Conservation (phyloP, 2,888 invertebrate genomes). For the Thelaira solivaga region DNA sequence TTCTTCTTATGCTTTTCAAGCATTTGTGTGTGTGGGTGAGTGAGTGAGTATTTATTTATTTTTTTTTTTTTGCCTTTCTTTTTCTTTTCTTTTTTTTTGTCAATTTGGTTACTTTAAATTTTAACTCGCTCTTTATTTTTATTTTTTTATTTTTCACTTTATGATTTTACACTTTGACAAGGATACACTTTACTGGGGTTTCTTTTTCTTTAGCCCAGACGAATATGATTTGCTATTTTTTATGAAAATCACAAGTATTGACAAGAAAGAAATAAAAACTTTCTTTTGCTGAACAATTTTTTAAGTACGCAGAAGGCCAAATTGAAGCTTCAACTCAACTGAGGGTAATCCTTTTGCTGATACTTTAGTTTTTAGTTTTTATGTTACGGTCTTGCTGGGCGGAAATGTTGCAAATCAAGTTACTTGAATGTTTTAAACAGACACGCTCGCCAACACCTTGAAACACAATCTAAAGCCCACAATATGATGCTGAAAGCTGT, state of each 20-base stretch:
- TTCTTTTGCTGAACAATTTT: too few species aligned
- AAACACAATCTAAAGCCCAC: slow-evolving; percentile 28
- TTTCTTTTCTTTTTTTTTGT: neutral
- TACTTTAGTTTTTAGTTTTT: neutral
- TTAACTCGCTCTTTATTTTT: slow-evolving; percentile 17
- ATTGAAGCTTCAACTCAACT: neutral
- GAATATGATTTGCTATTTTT: too few species aligned
- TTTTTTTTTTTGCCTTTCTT: neutral
- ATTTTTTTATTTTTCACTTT: neutral
- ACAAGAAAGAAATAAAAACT: too few species aligned
- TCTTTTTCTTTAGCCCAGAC: too few species aligned
- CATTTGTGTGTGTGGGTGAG: too few species aligned
- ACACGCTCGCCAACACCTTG: slow-evolving; percentile 4
- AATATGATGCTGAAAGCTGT: slow-evolving; percentile 28
- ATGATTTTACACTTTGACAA: slow-evolving; percentile 9
- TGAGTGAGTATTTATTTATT: too few species aligned
- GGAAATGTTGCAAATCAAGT: slow-evolving; percentile 25
- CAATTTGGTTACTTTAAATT: slow-evolving; percentile 14
- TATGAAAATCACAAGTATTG: too few species aligned
- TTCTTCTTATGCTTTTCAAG: neutral
- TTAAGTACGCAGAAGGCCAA: too few species aligned
- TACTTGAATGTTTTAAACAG: slow-evolving; percentile 11
- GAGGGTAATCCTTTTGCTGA: slow-evolving; percentile 32
- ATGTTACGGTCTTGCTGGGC: neutral
- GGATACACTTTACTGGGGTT: too few species aligned